Percentiles rank a stretch among this genome's conserved stretches.
phyloP scores from a whole-genome alignment of 2,888 invertebrate genomes.

The Thumatha senex region DNA sequence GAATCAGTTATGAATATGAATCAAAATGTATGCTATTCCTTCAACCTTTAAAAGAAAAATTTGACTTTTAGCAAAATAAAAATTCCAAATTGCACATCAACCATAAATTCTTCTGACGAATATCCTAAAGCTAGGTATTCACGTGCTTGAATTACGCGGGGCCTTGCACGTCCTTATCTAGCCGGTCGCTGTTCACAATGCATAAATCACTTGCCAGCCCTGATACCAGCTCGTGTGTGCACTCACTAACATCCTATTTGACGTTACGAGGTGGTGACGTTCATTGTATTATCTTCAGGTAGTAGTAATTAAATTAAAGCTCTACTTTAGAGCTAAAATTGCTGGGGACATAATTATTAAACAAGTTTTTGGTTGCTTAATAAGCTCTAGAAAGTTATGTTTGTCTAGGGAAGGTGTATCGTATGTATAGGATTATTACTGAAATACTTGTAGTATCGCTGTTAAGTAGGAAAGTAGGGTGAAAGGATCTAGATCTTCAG shows the following conservation, averaged over 20 bases:
- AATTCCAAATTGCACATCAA: constrained; percentile 20
- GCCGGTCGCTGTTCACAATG: constrained; percentile 40
- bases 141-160: constrained; percentile 33
- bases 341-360: neutral
- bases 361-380: neutral
- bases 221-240: constrained; percentile 37
- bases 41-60: too few species aligned
- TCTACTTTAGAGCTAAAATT: neutral
- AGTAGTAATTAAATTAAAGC: constrained; percentile 2
- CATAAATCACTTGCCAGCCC: constrained; percentile 45
- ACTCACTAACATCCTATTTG: constrained; percentile 34
- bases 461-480: neutral
- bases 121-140: constrained; percentile 34
- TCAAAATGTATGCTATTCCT: too few species aligned
- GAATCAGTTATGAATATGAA: too few species aligned
- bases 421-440: neutral
- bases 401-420: neutral
- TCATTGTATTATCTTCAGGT: constrained; percentile 29
- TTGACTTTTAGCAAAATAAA: neutral
- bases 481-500: too few species aligned
- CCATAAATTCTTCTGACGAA: constrained; percentile 32
- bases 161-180: constrained; percentile 41
- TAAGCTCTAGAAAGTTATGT: neutral
- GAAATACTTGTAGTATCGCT: neutral
- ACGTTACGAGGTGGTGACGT: constrained; percentile 9